Conservation (phyloP, 2,888 invertebrate genomes). For the Catocala fraxini region DNA sequence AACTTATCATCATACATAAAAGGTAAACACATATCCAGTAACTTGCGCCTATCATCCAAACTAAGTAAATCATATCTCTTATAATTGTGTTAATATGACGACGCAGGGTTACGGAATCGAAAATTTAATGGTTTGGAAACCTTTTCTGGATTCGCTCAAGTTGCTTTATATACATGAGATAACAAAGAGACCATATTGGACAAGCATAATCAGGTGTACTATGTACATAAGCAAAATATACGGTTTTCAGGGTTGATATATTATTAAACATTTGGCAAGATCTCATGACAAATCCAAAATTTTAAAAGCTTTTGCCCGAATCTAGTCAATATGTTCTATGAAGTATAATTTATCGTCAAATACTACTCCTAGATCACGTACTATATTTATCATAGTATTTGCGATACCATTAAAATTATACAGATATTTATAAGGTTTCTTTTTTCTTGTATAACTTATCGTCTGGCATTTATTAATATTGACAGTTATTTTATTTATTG, state of each 20-base stretch:
- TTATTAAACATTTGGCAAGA: not conserved
- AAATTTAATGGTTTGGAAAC: not conserved
- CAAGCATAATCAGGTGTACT: not conserved
- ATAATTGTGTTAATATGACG: not conserved
- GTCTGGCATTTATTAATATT: slow-evolving; percentile 2
- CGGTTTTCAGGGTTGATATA: not conserved
- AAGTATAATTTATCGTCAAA: not conserved
- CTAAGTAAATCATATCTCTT: not conserved
- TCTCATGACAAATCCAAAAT: not conserved
- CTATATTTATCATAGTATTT: not conserved
- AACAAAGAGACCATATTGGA: not conserved
- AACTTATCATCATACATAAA: too few relatives aligned
- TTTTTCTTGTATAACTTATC: slow-evolving; percentile 10
- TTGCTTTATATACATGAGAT: not conserved
- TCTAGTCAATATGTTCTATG: not conserved
- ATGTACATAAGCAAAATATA: not conserved
- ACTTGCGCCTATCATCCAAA: not conserved
- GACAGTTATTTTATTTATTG: not conserved
- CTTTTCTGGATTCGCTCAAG: not conserved
- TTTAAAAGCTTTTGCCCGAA: not conserved
- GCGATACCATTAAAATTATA: slow-evolving; percentile 1
- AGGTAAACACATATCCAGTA: not conserved
- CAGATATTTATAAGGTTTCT: not conserved
- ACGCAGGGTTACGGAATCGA: not conserved
- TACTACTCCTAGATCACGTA: not conserved